A percentile compares a stretch with the other conserved stretches of the same genome.
Conservation (phyloP, 2,888 invertebrate genomes). For the Clunio marinus region DNA sequence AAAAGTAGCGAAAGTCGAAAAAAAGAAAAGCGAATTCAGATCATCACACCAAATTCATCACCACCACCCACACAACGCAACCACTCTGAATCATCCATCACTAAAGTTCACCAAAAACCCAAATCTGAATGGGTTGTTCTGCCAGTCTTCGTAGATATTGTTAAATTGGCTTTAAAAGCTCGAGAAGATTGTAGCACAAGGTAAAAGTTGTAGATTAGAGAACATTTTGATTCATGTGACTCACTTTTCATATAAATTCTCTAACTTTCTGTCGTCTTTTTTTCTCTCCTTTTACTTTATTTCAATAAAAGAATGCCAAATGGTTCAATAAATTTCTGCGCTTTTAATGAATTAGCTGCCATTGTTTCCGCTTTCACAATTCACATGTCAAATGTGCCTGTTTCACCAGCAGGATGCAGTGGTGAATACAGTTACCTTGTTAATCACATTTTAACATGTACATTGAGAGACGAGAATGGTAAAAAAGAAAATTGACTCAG, state of each 20-base stretch:
- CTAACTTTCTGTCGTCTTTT: constrained; percentile 37
- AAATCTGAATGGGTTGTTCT: constrained; percentile 51
- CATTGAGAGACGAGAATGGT: constrained; percentile 24
- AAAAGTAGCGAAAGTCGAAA: not conserved
- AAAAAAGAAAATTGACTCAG: not conserved
- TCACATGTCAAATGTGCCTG: constrained; percentile 49
- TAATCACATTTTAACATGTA: constrained; percentile 30
- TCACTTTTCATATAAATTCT: constrained; percentile 3
- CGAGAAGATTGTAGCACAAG: constrained; percentile 50
- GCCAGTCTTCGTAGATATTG: constrained; percentile 52
- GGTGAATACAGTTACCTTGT: constrained; percentile 15
- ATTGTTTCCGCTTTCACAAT: constrained; percentile 51
- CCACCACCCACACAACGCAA: not conserved
- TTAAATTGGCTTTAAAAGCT: constrained; percentile 51
- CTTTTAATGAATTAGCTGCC: constrained; percentile 51
- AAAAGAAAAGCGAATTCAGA: constrained; percentile 23
- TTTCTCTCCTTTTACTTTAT: constrained; percentile 40
- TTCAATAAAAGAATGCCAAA: constrained; percentile 64
- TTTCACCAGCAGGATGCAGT: not conserved
- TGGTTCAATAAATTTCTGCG: constrained; percentile 75
- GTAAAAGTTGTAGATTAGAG: too few species aligned
- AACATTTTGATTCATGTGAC: not conserved
- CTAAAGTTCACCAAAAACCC: constrained; percentile 40
- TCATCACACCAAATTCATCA: constrained; percentile 30
- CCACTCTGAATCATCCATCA: constrained; percentile 39